Base-by-base conservation (phyloP, 2,888 invertebrate genomes). In the Aspidapion aeneum region DNA sequence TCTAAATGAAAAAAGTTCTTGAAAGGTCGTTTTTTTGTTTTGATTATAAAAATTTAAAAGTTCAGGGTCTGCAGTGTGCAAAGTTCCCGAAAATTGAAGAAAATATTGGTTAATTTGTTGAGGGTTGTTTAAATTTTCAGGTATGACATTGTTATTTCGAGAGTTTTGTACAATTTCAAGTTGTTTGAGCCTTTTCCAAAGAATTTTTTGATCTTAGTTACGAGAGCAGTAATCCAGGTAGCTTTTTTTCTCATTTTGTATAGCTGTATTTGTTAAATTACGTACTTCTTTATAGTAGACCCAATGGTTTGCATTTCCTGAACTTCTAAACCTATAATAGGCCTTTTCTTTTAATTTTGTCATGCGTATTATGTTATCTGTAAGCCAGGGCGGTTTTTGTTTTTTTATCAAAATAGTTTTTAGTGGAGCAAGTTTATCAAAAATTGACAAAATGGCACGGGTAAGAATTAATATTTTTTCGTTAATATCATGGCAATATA, bases 321-420 rank as follows among this genome's bases (percentile, higher is more conserved):
- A 20, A 18, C n/a, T 7, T 56, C n/a, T 52, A 52, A 52, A 52
- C 7, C 18, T 52, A 18, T n/a, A 3, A 52, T 52, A 52, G 7
- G 52, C 52, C 16, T 52, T 52, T 7, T 52, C 18, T 52, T 52
- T 52, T 18, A 52, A 52, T 18, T 52, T 52, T 52, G 16, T 18
- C n/a, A 52, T 52, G 3, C n/a, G 3, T 52, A 7, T 3, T 18
- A 52, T 18, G 18, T 52, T 52, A n/a, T 52, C 52, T 7, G 52
- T 52, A 3, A 52, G 18, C 52, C 52, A 52, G 17, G 52, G 52
- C 16, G 52, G 52, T 18, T 52, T 52, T 52, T 52, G 52, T 52
- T 52, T 52, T 52, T 18, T 52, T 52, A 52, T 52, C 3, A 52
- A 18, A 18, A 56, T 21, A n/a, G 56, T 56, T 21, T 56, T 56